Conservation (phyloP, 2,888 invertebrate genomes). For the Aphodius granarius region DNA sequence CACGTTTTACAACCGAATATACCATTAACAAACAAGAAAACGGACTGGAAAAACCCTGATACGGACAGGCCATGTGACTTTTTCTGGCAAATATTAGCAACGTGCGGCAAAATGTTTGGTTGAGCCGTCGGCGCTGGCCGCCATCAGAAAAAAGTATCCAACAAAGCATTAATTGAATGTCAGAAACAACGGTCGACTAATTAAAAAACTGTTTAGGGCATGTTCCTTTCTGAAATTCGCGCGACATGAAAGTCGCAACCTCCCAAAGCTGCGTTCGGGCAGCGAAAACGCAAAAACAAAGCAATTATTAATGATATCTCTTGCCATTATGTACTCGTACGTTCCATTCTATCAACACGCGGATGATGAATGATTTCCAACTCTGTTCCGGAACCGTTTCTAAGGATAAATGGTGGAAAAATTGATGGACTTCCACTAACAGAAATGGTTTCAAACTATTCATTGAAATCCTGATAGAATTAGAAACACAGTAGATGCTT, state of each 20-base stretch:
- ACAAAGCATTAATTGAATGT: not conserved
- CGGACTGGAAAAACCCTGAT: not conserved
- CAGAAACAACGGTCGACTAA: not conserved
- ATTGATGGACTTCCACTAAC: too few relatives aligned
- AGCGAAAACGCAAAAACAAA: not conserved
- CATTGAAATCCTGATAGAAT: too few relatives aligned
- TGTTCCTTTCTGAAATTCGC: not conserved
- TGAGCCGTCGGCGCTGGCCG: not conserved
- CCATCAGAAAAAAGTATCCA: not conserved
- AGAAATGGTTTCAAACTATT: too few relatives aligned
- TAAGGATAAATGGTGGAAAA: too few relatives aligned
- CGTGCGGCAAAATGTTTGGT: not conserved
- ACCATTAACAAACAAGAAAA: not conserved
- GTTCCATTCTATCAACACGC: not conserved
- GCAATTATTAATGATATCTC: not conserved
- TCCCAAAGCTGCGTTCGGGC: not conserved
- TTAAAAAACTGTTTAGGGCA: not conserved
- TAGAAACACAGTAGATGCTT: too few relatives aligned
- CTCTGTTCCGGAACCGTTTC: not conserved
- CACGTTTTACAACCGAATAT: not conserved
- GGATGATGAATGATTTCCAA: not conserved
- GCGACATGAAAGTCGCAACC: not conserved
- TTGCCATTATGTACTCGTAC: not conserved
- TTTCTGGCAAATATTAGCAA: not conserved
- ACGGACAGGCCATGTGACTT: not conserved